Percentiles rank a stretch among this genome's conserved stretches.
Evolutionary conservation across 1,140 invertebrate species (phyloP).

Genomic region (Papilio aristodemus): DNA sequence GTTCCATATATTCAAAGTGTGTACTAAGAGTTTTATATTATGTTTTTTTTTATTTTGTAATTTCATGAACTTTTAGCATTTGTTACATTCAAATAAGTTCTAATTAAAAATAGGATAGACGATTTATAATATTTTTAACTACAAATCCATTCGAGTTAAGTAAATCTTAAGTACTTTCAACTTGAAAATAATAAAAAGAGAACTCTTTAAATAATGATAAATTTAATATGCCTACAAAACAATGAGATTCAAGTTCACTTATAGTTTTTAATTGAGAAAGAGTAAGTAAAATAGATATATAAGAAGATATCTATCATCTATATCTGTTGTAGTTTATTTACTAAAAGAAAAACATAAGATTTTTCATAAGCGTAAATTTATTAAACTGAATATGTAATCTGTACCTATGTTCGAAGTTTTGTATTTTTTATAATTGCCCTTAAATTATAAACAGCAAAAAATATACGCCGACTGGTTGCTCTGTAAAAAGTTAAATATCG

Average conservation of each 20-base stretch:
- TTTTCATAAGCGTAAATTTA: too few species aligned
- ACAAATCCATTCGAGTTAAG: too few species aligned
- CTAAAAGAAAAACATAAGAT: too few species aligned
- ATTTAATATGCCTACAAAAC: too few species aligned
- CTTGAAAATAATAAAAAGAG: too few species aligned
- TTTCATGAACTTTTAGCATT: not conserved
- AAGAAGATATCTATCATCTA: not conserved
- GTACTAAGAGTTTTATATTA: not conserved
- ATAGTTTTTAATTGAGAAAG: not conserved
- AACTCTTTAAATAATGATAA: not conserved
- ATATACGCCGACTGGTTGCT: slow-evolving; percentile 6
- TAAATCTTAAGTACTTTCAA: too few species aligned
- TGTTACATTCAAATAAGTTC: not conserved
- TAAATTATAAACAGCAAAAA: slow-evolving; percentile 16
- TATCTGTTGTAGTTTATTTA: too few species aligned
- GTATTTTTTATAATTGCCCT: too few species aligned
- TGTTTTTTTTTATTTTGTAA: not conserved
- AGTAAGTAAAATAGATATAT: not conserved
- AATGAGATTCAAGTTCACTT: not conserved
- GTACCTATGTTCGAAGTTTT: too few species aligned
- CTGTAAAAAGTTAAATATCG: slow-evolving; percentile 9
- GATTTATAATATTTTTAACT: too few species aligned
- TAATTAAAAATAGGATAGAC: not conserved
- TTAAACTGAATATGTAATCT: too few species aligned
- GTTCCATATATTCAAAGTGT: not conserved